Base-by-base conservation (phyloP, 2,888 invertebrate genomes). In the Odontocolon sp. region DNA sequence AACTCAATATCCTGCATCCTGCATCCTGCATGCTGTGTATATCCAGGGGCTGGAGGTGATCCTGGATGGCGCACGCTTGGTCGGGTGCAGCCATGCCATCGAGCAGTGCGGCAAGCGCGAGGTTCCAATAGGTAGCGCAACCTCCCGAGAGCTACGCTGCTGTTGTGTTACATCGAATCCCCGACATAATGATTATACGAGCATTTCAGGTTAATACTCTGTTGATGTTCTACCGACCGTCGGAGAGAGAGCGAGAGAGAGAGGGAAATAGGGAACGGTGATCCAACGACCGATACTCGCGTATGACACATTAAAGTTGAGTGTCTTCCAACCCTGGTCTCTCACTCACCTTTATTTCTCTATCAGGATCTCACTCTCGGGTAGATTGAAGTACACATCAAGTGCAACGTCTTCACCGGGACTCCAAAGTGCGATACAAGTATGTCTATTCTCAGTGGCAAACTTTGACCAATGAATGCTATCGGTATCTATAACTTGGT, bases 151-250 rank as follows among this genome's bases (percentile, higher is more conserved):
- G 33, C 47, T n/a, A 11, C 23, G 56, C 36, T n/a, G 33, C 79
- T 74, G 77, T 77, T 79, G 78, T 59, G 73, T 68, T 73, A 81
- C 82, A 85, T 84, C 84, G 83, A 84, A 84, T 83, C 85, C 81
- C 78, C 83, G 79, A 81, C 80, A 80, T 79, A 81, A 82, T 81
- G 81, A 86, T 85, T 86, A 86, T 85, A 85, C 86, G 84, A 83
- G 81, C 84, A 84, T 86, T 86, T 85, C 81, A 77, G 81, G 84
- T 82, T 84, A 85, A 85, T 83, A 83, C 83, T 78, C 80, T 76
- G 76, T 80, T 81, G 84, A 85, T 85, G 81, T 71, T 80, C 54
- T 40, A 56, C 54, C 38, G n/a, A n/a, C 31, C 31, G 18, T n/a
- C 21, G 14, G 31, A 3, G 31, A 8, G n/a, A 5, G 28, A 16